Base-by-base conservation (phyloP, 2,797 vertebrate species). In the Menidia menidia region DNA sequence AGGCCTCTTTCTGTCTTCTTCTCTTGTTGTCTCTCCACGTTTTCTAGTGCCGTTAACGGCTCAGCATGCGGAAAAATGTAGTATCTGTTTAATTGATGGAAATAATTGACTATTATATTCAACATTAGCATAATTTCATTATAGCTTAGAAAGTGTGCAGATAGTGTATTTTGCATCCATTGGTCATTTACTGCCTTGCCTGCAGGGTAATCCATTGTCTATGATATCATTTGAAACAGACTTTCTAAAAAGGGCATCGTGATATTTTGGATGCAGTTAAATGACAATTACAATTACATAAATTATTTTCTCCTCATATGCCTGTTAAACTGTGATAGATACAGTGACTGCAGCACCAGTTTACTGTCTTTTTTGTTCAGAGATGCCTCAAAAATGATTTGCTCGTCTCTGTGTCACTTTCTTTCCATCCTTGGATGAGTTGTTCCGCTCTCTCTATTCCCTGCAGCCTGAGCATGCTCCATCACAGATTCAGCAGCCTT, bases 401-500 rank as follows among this genome's bases (percentile, higher is more conserved):
- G 32, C 64, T 78, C 71, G 73, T 84, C 66, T 67, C 58, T 76
- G 51, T 70, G 60, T 76, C 75, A 64, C 75, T 81, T 67, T 78
- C 47, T 43, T 51, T 85, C 60, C 43, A 35, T 76, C 71, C 64
- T 67, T 1, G n/a, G 69, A 64, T 81, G 74, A 83, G 76, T 84
- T 9, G 54, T 7, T 82, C 48, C 63, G 58, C 70, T 75, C 65
- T 68, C 57, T 73, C 48, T 60, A 44, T 64, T 71, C 73, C 86
- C 79, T 58, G 72, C 47, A 58, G 86, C 78, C 64, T 11, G 31
- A 78, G 81, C 68, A 39, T 10, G 62, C 79, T 88, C 79, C 35
- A 68, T 75, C 60, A 80, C 50, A 71, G 60, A 86, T 58, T 86
- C 87, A 91, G 85, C 68, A 62, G 87, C 92, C 80, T 51, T 84